Evolutionary conservation across 2,113 vertebrate species (phyloP), one percentile per base, ranked within the genome.

Genomic region (Odobenus rosmarus): DNA sequence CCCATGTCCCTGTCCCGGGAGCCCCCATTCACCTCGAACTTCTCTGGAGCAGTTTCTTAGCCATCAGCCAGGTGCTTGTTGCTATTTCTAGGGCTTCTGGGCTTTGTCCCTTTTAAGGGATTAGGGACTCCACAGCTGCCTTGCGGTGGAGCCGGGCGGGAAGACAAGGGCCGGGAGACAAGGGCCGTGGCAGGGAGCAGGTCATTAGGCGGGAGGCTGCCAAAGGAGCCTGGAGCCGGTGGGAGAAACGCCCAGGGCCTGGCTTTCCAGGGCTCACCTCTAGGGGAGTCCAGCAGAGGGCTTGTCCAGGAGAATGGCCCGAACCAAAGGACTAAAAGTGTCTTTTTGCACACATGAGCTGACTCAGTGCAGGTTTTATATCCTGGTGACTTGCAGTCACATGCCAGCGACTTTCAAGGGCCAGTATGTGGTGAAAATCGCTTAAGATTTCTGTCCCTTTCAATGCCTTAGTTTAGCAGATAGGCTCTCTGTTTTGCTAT

Each of bases 381-480:
- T 89, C 87, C 87, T 96, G 72, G 74, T 71, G 53, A 93, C 92
- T 94, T 97, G 74, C 13, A 69, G 94, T 97, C 93, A 89, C 55
- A 55, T 82, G 86, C 88, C 96, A 88, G 62, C n/a, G n/a, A 88
- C 88, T 95, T 93, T 53, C 28, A 92, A 96, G 80, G 88, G 92
- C 96, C 97, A 88, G 83, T 92, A 36, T 72, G 26, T 71, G 36
- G 76, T 95, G 80, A 96, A 96, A 87, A 57, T 89, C 76, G 69
- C 79, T 93, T 74, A 49, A 59, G 57, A 42, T 80, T 57, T 89
- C 89, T 71, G 13, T 88, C 96, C 91, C 80, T 93, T 87, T 55
- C 84, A 88, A 95, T 95, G 96, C 97, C 96, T 97, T 97, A 90
- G 95, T 82, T 92, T 71, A 93, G 88, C 46, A 74, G 24, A 8